phyloP scores from a whole-genome alignment of 2,888 invertebrate genomes.

The Germaria angustata region DNA sequence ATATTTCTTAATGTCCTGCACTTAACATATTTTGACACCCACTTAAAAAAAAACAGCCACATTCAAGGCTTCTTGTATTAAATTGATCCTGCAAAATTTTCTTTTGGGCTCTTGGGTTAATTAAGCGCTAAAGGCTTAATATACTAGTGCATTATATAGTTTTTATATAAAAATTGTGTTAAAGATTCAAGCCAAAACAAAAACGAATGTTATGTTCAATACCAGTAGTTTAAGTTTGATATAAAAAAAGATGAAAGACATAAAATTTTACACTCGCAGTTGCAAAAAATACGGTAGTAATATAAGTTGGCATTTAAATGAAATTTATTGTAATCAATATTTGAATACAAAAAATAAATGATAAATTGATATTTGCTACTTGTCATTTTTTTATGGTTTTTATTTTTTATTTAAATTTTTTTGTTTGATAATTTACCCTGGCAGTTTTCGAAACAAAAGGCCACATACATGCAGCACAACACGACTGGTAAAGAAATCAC shows the following conservation, averaged over 20 bases:
- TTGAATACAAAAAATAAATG: constrained; percentile 42
- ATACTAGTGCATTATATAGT: too few species aligned
- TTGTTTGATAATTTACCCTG: not conserved
- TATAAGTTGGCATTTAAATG: constrained; percentile 39
- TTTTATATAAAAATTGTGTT: constrained; percentile 50
- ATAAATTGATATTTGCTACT: constrained; percentile 64
- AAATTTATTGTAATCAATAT: constrained; percentile 46
- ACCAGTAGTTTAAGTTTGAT: constrained; percentile 49
- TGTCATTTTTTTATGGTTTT: constrained; percentile 42
- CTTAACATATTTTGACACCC: too few species aligned
- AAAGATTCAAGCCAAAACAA: constrained; percentile 35
- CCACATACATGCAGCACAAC: constrained; percentile 21
- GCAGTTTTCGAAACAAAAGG: constrained; percentile 32
- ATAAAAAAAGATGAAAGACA: constrained; percentile 20
- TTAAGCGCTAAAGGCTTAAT: too few species aligned
- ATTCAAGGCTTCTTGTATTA: too few species aligned
- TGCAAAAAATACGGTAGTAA: constrained; percentile 46
- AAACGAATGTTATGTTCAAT: constrained; percentile 23
- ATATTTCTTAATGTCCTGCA: too few species aligned
- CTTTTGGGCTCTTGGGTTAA: too few species aligned
- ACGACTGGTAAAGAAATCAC: constrained; percentile 35
- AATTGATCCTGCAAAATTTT: too few species aligned
- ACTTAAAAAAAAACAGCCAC: too few species aligned
- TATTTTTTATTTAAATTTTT: not conserved
- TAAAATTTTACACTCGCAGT: constrained; percentile 50